A percentile compares a stretch with the other conserved stretches of the same genome.
phyloP scores from a whole-genome alignment of 2,797 vertebrate genomes.

The Stomatorhinus walkeri region DNA sequence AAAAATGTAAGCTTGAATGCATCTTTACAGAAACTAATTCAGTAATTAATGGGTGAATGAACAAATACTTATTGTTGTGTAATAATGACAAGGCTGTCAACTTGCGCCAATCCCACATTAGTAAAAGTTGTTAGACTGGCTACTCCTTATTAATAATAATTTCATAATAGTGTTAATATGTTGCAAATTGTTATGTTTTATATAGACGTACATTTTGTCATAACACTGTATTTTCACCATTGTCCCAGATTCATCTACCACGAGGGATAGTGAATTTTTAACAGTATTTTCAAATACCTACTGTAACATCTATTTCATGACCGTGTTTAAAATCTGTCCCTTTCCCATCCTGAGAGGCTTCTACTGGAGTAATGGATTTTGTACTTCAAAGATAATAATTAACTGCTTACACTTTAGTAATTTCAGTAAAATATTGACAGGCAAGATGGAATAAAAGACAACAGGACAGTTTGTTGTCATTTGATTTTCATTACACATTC shows the following conservation, averaged over 20 bases:
- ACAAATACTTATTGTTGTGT: not conserved
- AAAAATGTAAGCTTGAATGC: not conserved
- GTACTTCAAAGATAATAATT: not conserved
- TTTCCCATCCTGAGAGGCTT: not conserved
- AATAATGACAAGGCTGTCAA: not conserved
- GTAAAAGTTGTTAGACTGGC: not conserved
- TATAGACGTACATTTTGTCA: not conserved
- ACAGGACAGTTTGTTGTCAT: not conserved
- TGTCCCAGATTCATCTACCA: not conserved
- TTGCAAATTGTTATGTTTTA: not conserved
- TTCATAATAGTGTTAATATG: not conserved
- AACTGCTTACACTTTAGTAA: slow-evolving; percentile 11
- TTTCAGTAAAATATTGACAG: slow-evolving; percentile 15
- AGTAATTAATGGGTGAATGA: not conserved
- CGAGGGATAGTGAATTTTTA: not conserved
- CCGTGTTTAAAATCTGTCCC: not conserved
- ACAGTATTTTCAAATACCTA: not conserved
- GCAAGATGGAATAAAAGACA: slow-evolving; percentile 5
- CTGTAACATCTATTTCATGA: not conserved
- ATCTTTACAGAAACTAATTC: not conserved
- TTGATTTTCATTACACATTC: not conserved
- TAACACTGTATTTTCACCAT: not conserved
- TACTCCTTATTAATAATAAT: slow-evolving; percentile 1
- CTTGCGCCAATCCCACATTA: not conserved
- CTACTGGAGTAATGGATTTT: not conserved